phyloP scores from a whole-genome alignment of 2,888 invertebrate genomes.

The Tanypteryx hageni region DNA sequence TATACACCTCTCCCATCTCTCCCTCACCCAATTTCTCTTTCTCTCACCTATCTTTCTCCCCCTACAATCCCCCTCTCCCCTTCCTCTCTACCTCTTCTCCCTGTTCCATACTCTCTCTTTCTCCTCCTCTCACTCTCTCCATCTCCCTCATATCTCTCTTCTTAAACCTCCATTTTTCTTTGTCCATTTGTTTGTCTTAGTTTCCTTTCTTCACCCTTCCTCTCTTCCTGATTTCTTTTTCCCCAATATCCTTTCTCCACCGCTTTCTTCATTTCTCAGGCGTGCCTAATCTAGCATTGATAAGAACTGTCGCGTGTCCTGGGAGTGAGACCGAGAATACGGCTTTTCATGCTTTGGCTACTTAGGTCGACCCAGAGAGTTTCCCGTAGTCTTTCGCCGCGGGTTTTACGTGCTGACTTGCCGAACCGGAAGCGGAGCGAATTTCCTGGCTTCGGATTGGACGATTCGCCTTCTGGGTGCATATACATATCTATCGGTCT shows the following conservation, averaged over 20 bases:
- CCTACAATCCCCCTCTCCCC: too few relatives aligned
- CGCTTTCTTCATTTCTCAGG: neutral
- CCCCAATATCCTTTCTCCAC: neutral
- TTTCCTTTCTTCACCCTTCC: neutral
- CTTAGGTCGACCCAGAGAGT: neutral
- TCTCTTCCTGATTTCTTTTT: neutral
- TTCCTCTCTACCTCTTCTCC: neutral
- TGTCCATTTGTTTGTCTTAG: neutral
- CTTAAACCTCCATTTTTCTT: neutral
- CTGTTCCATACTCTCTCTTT: neutral
- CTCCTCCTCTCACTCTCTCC: neutral
- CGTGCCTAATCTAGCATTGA: neutral
- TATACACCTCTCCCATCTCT: neutral
- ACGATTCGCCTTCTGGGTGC: neutral
- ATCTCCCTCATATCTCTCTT: neutral
- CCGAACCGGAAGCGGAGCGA: neutral
- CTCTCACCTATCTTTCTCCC: too few relatives aligned
- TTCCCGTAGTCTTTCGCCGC: neutral
- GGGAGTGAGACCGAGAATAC: neutral
- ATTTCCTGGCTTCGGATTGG: neutral
- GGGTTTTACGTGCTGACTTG: neutral
- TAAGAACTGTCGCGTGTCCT: conserved; percentile 43
- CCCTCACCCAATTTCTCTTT: too few relatives aligned
- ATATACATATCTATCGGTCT: neutral
- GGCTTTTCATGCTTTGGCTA: neutral